Conservation (phyloP, 64 coral and sea anemone species). For the Stichodactyla mertensii region DNA sequence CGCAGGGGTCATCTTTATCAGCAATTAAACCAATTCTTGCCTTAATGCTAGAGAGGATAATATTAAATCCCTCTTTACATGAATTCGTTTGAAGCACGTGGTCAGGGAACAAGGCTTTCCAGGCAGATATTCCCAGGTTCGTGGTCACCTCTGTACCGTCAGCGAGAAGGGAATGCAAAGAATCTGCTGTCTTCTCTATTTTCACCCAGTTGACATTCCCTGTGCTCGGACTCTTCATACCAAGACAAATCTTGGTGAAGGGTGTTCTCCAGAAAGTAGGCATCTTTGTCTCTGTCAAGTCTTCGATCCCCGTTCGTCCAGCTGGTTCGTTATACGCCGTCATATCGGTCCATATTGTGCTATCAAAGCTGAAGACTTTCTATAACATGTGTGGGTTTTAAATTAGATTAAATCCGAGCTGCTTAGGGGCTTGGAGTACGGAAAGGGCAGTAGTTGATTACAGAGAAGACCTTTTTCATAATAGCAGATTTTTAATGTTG, state of each 20-base stretch:
- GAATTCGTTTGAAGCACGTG: not conserved
- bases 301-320: too few relatives aligned
- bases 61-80: slow-evolving; percentile 45
- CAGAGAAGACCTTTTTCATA: too few relatives aligned
- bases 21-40: slow-evolving; percentile 31
- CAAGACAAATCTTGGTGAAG: slow-evolving; percentile 48
- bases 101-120: slow-evolving; percentile 35
- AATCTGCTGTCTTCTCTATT: not conserved
- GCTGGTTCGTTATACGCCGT: too few relatives aligned
- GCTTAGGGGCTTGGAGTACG: too few relatives aligned
- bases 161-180: slow-evolving; percentile 12
- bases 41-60: not conserved
- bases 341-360: too few relatives aligned
- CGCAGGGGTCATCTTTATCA: not conserved
- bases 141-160: slow-evolving; percentile 9
- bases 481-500: too few relatives aligned
- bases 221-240: slow-evolving; percentile 19
- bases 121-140: not conserved
- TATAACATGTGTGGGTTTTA: too few relatives aligned
- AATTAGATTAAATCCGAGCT: too few relatives aligned
- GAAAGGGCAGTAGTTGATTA: too few relatives aligned
- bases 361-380: too few relatives aligned
- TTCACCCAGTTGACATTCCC: not conserved
- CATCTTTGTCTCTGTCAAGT: slow-evolving; percentile 32
- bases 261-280: slow-evolving; percentile 38